Evolutionary conservation across 2,888 invertebrate species (phyloP), one percentile per base, ranked within the genome.

Genomic region (Lasioglossum villosulum): DNA sequence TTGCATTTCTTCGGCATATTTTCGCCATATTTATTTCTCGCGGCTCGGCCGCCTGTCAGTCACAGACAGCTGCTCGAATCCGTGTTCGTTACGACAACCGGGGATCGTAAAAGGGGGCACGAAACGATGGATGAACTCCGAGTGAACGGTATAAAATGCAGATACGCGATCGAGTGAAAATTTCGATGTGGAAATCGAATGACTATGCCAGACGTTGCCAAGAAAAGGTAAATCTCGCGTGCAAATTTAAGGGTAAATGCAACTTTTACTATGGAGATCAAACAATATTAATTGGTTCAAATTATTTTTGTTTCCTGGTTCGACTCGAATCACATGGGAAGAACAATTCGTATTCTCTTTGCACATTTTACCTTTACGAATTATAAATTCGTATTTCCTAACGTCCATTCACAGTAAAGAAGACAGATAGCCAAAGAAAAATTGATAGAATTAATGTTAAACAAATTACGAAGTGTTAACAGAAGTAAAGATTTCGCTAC

Each of bases 1-100:
- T 94, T 93, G 93, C 94, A 93, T 94, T 93, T 93, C 93, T 92
- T 91, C 89, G 88, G 88, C 93, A 92, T 92, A 93, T 93, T 94
- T 90, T 91, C 91, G 92, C 90, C 92, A 93, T 94, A 94, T 94
- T 94, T 95, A 95, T 95, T 94, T 93, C 90, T 80, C 81, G 84
- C 81, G 78, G 84, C 19, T 86, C 77, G 84, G 82, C 68, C 71
- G 80, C 87, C 91, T 91, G 94, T 94, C 93, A 93, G 84, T 93
- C 92, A 92, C 93, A 93, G 91, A 88, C 87, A 80, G 85, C 88
- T 86, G 89, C 80, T 84, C 77, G 73, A 73, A 70, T 39, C 52
- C 56, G 72, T 27, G 83, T 68, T 83, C 56, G 82, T 89, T 77
- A 82, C 78, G 74, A 52, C 79, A 74, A 30, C 45, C 12, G 63